Base-by-base conservation (phyloP, 2,888 invertebrate genomes). In the Ryuthela nishihirai region DNA sequence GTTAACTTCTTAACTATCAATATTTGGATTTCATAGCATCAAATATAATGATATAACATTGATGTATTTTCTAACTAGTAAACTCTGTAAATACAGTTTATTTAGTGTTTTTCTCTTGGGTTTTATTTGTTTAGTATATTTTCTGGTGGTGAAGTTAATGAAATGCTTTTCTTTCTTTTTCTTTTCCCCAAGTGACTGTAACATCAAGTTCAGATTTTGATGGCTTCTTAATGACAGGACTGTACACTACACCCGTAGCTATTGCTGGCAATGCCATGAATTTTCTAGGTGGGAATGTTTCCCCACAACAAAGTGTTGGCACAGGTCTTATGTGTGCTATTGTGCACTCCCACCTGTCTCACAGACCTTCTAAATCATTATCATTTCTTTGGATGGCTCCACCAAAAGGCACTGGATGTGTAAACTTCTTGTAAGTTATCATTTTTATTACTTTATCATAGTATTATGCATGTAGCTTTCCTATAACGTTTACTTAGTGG, bases 331-430 rank as follows among this genome's bases (percentile, higher is more conserved):
- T 72, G 67, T 74, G 74, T 60, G 72, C 73, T 18, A 70, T 71
- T 2, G 72, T 74, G 10, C 72, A 72, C 64, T 69, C 71, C 5
- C 71, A 72, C 62, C 67, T 70, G 21, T 69, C 71, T 15, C 65
- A 56, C 12, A 49, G 59, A 3, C 74, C 73, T 4, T 67, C 68
- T 23, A 70, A 72, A 15, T 64, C 69, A 36, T 58, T 74, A 17
- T 59, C 62, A 10, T 73, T 74, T 67, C 61, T 70, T 20, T 74
- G 74, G 74, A 66, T 70, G 60, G 73, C 74, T 4, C 74, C 74
- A 9, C 69, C 70, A n/a, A 52, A 64, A 23, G 74, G 74, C 6
- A 72, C 72, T 6, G 74, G 74, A 21, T 74, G 74, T 67, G 69
- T 74, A 34, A 73, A 70, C 54, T 74, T 74, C 59, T 55, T 73